phyloP scores from a whole-genome alignment of 1,140 invertebrate genomes.

The Heliconius eleuchia region DNA sequence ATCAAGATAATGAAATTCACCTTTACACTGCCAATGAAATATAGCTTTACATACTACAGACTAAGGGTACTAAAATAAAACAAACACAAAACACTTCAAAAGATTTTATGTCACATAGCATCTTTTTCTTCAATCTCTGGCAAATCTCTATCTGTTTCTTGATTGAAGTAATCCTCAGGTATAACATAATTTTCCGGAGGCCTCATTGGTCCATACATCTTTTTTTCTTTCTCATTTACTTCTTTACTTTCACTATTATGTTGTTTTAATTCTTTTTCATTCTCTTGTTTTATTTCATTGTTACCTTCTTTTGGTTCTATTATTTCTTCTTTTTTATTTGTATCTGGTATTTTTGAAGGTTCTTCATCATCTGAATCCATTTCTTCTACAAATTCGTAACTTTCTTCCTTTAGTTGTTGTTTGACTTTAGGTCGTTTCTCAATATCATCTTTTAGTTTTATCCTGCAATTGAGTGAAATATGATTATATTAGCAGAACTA shows the following conservation, averaged over 20 bases:
- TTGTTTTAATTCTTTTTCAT: conserved; percentile 16
- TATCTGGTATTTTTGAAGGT: conserved; percentile 24
- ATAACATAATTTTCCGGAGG: conserved; percentile 75
- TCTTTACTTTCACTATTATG: conserved; percentile 28
- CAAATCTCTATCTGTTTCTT: conserved; percentile 71
- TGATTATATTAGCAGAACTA: no score
- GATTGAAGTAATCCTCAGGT: conserved; percentile 73
- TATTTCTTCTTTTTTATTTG: conserved; percentile 29
- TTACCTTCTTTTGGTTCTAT: conserved; percentile 27
- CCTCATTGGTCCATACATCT: conserved; percentile 74
- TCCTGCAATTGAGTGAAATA: conserved; percentile 42
- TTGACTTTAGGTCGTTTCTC: conserved; percentile 55
- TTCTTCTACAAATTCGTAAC: conserved; percentile 74
- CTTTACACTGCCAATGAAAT: no score
- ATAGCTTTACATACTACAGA: no score
- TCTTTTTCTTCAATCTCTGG: conserved; percentile 73
- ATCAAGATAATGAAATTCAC: no score
- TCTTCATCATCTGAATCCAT: conserved; percentile 74
- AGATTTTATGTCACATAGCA: conserved; percentile 16
- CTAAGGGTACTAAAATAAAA: background rate
- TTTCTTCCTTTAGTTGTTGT: conserved; percentile 50
- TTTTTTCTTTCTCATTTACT: conserved; percentile 36
- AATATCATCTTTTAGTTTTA: conserved; percentile 64
- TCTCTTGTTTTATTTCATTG: conserved; percentile 29
- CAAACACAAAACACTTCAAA: background rate